Base-by-base conservation (phyloP, 37 sponge, comb jelly and placozoan species). In the Crambe crambe region DNA sequence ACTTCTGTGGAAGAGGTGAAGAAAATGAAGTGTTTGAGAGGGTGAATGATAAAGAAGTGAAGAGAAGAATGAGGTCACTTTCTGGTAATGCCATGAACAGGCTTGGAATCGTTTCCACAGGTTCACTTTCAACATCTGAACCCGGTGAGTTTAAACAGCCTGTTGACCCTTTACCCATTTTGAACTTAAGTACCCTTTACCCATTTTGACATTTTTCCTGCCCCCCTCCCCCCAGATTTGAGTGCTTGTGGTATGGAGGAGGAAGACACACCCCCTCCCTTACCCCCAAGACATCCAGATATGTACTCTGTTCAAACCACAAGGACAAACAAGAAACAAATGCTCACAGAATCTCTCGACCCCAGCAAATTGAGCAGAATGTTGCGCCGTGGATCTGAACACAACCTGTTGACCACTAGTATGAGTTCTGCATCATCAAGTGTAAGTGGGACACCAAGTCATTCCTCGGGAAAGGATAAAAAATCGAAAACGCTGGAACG, bases 101-200 rank as follows among this genome's bases (percentile, higher is more conserved):
- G 9, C 36, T 68, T 32, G 37, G 69, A 29, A 68, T 37, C 8
- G 3, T 61, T 0, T 76, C 76, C 3, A 43, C 73, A 5, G n/a
- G n/a, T n/a, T 36, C 60, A 22, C 42, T 61, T 2, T 76, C 76
- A 37, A 61, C 42, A 26, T 61, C 62, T 56, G 76, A 76, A 76
- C 74, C 74, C 1, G 66, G 66, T 65, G 35, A 65, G 66, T 47
- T 47, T 12, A 47, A 15, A 47, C 51, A 47, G n/a, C n/a, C n/a
- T n/a, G n/a, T n/a, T n/a, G n/a, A 47, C 51, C 51, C 51, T 47
- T 47, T 47, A 47, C 51, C n/a, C 51, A 47, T 47, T 15, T 47
- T 47, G 51, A 47, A n/a, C n/a, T n/a, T n/a, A n/a, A n/a, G n/a
- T n/a, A 47, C 51, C 51, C 51, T 47, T 47, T 47, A 47, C 51